Conservation (phyloP, 2,113 vertebrate genomes). For the Oceanodroma tethys region DNA sequence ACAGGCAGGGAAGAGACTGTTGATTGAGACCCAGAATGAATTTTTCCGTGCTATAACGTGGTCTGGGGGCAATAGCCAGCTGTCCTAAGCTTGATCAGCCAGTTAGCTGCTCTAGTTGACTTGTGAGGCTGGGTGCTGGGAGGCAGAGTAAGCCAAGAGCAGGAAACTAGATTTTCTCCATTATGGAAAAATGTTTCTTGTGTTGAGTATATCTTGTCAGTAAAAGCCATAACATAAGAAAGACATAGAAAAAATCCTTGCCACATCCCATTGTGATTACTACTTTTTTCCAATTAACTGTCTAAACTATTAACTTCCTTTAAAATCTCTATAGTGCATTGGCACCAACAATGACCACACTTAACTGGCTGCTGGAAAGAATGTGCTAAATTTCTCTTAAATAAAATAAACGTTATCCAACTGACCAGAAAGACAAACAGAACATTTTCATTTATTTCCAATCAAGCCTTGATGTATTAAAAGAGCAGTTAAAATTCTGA, state of each 20-base stretch:
- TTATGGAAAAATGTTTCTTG: background rate
- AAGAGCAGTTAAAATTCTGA: background rate
- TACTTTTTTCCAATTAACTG: background rate
- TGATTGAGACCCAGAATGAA: background rate
- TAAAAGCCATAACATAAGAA: background rate
- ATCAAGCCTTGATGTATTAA: background rate
- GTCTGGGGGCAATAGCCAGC: background rate
- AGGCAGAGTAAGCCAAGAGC: background rate
- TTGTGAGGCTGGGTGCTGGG: background rate
- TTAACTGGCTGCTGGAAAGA: background rate
- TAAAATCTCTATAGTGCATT: background rate
- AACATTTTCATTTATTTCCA: background rate
- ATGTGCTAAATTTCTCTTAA: background rate
- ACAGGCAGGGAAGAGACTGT: background rate
- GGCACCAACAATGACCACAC: background rate
- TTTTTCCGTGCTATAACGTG: background rate
- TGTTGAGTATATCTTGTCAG: background rate
- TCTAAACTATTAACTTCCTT: background rate
- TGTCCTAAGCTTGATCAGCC: background rate
- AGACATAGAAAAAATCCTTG: background rate
- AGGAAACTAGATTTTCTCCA: background rate
- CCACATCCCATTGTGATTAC: background rate
- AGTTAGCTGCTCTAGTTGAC: background rate
- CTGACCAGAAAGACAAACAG: background rate
- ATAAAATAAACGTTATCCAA: background rate